Base-by-base conservation (phyloP, 2,888 invertebrate genomes). In the Subacronicta megacephala region DNA sequence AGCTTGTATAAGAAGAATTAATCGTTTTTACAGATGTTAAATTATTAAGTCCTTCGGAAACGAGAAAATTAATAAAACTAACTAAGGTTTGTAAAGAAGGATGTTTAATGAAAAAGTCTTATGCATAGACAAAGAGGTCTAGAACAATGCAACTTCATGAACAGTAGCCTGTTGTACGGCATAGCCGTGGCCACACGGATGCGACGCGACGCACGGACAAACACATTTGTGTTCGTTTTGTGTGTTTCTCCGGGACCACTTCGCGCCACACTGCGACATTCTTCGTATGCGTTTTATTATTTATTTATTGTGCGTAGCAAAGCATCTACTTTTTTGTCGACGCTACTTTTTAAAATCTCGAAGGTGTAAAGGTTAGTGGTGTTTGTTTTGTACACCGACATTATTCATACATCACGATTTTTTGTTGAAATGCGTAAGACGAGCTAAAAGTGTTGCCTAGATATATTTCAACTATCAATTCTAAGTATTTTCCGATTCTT, bases 181-280 rank as follows among this genome's bases (percentile, higher is more conserved):
- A 44, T 40, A 7, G 26, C 45, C 54, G 38, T 43, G 83, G 79
- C 83, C 79, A 78, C 80, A 81, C 76, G 54, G 63, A 57, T 58
- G 56, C 73, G 55, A 13, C 17, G 35, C 66, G 58, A 70, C 73
- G 49, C 50, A 65, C 76, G 63, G 62, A 73, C 77, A 78, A 71
- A 75, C 64, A 73, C 58, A 73, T 67, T 69, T 77, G 71, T 80
- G 81, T 80, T 77, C 79, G 74, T 84, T 83, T 83, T 76, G 69
- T 79, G 62, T 74, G 55, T 62, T 58, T 66, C 69, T 70, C 62
- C 70, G 52, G 57, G 62, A 68, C 75, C 88, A 84, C 88, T 89
- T 89, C 89, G 78, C 89, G 86, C 83, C 87, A 85, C 79, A 87
- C 87, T 81, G 89, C 72, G 85, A 89, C 83, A 89, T 88, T 89